Evolutionary conservation across 2,888 invertebrate genomes (phyloP).

Genomic region (Caenorhabditis sp.): DNA sequence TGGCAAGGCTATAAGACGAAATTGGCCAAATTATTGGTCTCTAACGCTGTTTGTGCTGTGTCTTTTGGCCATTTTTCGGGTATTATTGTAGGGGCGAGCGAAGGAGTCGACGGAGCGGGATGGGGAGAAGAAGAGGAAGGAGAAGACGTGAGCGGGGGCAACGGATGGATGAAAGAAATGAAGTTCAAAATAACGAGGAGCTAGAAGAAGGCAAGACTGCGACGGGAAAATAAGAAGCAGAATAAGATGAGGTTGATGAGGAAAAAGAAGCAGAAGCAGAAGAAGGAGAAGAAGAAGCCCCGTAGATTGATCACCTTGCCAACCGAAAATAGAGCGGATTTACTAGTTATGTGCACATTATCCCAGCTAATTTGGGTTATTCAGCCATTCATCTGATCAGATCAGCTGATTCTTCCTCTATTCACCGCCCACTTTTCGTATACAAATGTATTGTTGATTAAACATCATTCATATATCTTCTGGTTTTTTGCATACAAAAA

Average conservation of each 20-base stretch:
- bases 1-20: slow-evolving; percentile 55
- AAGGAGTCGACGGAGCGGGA: slow-evolving; percentile 1
- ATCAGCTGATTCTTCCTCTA: neutral
- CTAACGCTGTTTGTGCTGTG: slow-evolving; percentile 27
- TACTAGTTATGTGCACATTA: slow-evolving; percentile 8
- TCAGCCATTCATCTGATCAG: slow-evolving; percentile 4
- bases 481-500: too few species aligned
- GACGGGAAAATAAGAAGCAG: neutral
- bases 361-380: slow-evolving; percentile 32
- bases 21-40: slow-evolving; percentile 61
- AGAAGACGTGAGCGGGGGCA: slow-evolving; percentile 3
- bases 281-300: slow-evolving; percentile 26
- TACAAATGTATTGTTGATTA: neutral
- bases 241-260: slow-evolving; percentile 12
- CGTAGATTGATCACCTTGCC: slow-evolving; percentile 57
- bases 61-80: slow-evolving; percentile 13
- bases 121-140: neutral
- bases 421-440: neutral
- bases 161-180: neutral
- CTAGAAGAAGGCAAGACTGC: too few species aligned
- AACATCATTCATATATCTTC: neutral
- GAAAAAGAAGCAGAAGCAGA: slow-evolving; percentile 18
- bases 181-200: slow-evolving; percentile 20
- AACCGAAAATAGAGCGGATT: slow-evolving; percentile 42
- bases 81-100: slow-evolving; percentile 43